phyloP scores from a whole-genome alignment of 2,113 vertebrate species.

The Sander lucioperca region DNA sequence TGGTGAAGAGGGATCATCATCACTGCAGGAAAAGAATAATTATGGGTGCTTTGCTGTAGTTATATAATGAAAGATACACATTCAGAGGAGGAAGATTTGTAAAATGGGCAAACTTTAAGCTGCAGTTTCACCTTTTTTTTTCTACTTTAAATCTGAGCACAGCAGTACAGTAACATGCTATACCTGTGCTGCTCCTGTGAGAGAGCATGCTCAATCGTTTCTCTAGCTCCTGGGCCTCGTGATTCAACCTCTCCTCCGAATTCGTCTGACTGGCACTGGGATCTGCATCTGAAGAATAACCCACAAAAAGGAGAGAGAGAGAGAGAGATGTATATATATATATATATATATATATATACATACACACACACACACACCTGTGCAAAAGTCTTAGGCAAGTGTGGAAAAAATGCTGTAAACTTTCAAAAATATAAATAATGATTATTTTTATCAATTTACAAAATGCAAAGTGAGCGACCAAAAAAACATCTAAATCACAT shows the following conservation, averaged over 20 bases:
- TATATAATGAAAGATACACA: background rate
- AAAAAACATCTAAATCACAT: no score
- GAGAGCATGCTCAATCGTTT: conserved; percentile 93
- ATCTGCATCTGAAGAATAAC: conserved; percentile 74
- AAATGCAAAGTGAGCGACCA: no score
- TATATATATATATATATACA: background rate
- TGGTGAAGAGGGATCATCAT: background rate
- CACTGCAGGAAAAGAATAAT: background rate
- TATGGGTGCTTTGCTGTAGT: background rate
- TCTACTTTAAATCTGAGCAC: background rate
- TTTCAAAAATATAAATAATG: no score
- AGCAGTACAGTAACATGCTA: background rate
- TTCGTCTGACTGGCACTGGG: conserved; percentile 79
- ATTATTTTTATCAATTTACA: no score
- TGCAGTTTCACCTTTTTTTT: background rate
- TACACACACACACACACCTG: no score
- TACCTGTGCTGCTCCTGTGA: conserved; percentile 91
- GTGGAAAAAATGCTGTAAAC: no score
- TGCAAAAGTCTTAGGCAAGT: no score
- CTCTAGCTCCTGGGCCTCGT: conserved; percentile 92
- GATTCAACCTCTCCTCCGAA: conserved; percentile 88
- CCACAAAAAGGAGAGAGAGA: no score
- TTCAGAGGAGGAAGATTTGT: background rate
- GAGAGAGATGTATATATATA: no score
- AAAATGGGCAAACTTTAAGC: background rate